These are phyloP conservation scores for Casuarius casuarius DNA, from an alignment of 2,113 vertebrate genomes.

Conservation along the genomic window DNA sequence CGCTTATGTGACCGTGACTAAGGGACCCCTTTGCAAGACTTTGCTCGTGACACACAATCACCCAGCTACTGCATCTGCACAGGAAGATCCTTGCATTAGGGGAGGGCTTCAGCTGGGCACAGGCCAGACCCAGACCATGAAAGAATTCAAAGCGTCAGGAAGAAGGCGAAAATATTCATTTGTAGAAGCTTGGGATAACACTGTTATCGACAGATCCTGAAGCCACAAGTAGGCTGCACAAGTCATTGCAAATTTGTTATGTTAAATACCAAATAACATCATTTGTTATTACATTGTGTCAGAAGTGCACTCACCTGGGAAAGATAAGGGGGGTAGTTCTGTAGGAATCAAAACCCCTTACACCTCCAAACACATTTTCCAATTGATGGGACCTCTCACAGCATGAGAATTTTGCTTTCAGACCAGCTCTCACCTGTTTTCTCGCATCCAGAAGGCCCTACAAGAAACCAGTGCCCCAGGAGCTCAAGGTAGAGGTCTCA, in stretches of 20 bases:
- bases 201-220: background rate
- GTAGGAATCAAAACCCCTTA: background rate
- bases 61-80: background rate
- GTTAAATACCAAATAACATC: background rate
- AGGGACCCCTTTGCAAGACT: background rate
- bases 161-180: background rate
- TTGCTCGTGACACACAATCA: background rate
- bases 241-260: background rate
- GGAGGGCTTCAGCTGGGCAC: background rate
- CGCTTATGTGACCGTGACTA: background rate
- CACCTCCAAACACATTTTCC: background rate
- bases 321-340: accelerated
- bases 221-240: background rate
- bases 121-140: background rate
- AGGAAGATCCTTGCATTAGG: too few species aligned
- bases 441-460: background rate
- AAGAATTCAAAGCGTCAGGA: background rate
- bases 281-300: background rate
- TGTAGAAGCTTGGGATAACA: background rate
- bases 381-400: background rate
- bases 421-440: background rate
- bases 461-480: background rate
- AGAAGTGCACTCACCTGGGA: background rate
- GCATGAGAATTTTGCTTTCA: background rate
- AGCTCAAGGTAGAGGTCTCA: background rate